Evolutionary conservation across 2,888 invertebrate genomes (phyloP).

Genomic region (Yponomeuta sedellus): DNA sequence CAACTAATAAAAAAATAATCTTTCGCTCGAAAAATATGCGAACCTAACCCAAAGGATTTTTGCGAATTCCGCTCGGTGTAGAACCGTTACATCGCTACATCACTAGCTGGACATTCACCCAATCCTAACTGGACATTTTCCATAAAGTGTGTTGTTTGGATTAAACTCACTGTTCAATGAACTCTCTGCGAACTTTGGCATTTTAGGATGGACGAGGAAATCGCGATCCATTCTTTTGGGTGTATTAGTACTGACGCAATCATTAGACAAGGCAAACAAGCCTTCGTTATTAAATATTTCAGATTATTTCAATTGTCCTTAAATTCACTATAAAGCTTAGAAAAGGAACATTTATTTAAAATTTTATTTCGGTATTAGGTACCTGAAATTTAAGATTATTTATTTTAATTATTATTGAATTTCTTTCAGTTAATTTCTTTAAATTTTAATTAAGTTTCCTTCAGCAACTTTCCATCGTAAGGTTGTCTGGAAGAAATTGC

Average conservation of each 20-base stretch:
- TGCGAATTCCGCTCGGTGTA: not conserved
- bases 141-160: not conserved
- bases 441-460: too few relatives aligned
- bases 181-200: not conserved
- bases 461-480: too few relatives aligned
- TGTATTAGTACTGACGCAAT: too few relatives aligned
- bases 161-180: not conserved
- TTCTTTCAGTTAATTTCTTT: too few relatives aligned
- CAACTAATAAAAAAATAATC: not conserved
- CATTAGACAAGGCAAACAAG: not conserved
- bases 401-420: too few relatives aligned
- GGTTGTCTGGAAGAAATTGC: too few relatives aligned
- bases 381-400: too few relatives aligned
- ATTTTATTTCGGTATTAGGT: too few relatives aligned
- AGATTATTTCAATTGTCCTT: too few relatives aligned
- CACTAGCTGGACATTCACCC: not conserved
- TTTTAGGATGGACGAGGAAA: not conserved
- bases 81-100: not conserved
- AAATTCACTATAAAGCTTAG: too few relatives aligned
- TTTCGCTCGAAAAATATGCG: not conserved
- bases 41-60: not conserved
- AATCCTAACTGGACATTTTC: not conserved
- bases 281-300: not conserved
- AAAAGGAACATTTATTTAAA: too few relatives aligned
- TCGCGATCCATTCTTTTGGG: too few relatives aligned